Conservation (phyloP, 2,113 vertebrate genomes). For the Syrmaticus mikado region DNA sequence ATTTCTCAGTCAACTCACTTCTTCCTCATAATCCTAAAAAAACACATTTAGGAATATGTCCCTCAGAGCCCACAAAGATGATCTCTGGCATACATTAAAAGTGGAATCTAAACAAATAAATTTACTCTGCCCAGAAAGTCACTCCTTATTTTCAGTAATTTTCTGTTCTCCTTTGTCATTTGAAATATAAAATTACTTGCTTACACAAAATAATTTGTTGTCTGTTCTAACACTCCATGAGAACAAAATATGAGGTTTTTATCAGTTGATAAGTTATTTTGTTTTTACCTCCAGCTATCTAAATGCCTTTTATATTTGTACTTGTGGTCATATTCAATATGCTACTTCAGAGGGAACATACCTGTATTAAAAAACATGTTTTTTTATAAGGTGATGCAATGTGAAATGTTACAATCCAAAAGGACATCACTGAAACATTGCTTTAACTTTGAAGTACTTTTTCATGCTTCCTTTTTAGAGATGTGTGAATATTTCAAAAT, state of each 20-base stretch:
- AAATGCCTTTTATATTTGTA: not conserved
- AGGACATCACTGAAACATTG: not conserved
- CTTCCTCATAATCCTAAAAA: not conserved
- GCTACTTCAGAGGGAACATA: not conserved
- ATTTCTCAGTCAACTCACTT: not conserved
- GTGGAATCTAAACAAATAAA: not conserved
- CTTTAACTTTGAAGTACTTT: not conserved
- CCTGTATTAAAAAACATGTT: not conserved
- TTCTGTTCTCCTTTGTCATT: not conserved
- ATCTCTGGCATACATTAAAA: not conserved
- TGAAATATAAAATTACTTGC: not conserved
- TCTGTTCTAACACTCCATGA: not conserved
- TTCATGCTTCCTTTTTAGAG: not conserved
- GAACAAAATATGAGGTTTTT: not conserved
- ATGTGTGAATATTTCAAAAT: not conserved
- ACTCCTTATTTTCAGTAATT: not conserved
- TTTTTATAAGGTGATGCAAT: not conserved
- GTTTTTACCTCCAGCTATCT: not conserved
- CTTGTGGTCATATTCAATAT: not conserved
- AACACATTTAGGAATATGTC: not conserved
- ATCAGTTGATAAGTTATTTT: not conserved
- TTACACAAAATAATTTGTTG: not conserved
- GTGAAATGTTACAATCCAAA: not conserved
- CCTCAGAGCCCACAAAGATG: not conserved
- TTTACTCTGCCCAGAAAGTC: not conserved